A percentile compares a stretch with the other conserved stretches of the same genome.
Conservation (phyloP, 1,140 invertebrate genomes). For the Tenebrio molitor region DNA sequence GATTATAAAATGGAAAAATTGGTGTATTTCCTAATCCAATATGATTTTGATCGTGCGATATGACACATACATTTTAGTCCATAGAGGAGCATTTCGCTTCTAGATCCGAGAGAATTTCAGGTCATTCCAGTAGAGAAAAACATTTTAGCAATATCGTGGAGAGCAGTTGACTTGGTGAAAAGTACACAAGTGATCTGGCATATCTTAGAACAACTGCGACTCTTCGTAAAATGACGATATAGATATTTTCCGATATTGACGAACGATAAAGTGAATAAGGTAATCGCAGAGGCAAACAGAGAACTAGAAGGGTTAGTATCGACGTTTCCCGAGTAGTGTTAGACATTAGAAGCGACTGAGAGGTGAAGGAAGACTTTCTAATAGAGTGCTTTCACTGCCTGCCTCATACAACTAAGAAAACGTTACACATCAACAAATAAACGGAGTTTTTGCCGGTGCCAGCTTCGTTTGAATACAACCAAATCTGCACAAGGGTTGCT, state of each 20-base stretch:
- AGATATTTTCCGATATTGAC: slow-evolving; percentile 3
- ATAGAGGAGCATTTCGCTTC: not conserved
- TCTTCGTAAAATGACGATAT: not conserved
- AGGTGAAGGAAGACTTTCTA: slow-evolving; percentile 13
- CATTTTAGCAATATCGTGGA: not conserved
- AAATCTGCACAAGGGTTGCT: slow-evolving; percentile 19
- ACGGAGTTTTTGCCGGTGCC: slow-evolving; percentile 1
- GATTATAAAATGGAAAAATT: too few relatives aligned
- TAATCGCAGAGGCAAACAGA: slow-evolving; percentile 6
- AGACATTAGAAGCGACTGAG: slow-evolving; percentile 10
- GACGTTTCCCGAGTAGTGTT: slow-evolving; percentile 14
- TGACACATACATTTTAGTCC: not conserved
- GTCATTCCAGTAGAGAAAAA: not conserved
- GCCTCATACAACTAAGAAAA: slow-evolving; percentile 16
- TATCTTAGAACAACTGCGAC: not conserved
- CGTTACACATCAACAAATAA: slow-evolving; percentile 34
- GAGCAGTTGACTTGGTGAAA: not conserved
- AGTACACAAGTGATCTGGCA: not conserved
- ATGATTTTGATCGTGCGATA: too few relatives aligned
- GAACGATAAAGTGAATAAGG: slow-evolving; percentile 2
- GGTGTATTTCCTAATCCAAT: too few relatives aligned
- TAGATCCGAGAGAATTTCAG: not conserved
- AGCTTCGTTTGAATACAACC: slow-evolving; percentile 18
- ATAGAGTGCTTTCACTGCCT: slow-evolving; percentile 10
- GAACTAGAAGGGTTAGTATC: slow-evolving; percentile 8